Base-by-base conservation (phyloP, 2,113 vertebrate genomes). In the Carollia perspicillata region DNA sequence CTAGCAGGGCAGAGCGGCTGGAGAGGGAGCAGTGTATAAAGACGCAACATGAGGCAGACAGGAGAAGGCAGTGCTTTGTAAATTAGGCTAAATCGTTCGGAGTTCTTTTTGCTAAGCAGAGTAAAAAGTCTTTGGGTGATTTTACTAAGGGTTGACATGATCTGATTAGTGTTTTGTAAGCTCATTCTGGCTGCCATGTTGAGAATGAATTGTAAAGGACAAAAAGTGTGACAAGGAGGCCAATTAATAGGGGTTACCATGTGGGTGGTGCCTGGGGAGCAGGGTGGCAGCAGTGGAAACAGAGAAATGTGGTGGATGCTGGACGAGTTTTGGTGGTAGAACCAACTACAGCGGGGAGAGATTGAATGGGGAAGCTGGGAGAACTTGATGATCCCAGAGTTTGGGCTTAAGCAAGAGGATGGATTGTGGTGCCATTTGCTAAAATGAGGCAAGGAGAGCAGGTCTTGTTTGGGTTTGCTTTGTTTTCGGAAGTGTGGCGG, bases 41-140 rank as follows among this genome's bases (percentile, higher is more conserved):
- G 7, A 17, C 0, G 1, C 18, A 7, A 68, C 49, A 22, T 6
- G 2, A 40, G 6, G 26, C 7, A 23, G 68, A 5, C 4, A 26
- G 63, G 49, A 35, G 53, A 49, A 58, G 77, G 28, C 8, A 33
- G 51, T 69, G 74, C 37, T 84, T 72, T 55, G 23, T 77, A 44
- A 74, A 14, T 75, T 28, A 51, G 44, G 37, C 11, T 37, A 79
- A 33, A n/a, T 37, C 3, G 2, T 69, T 47, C 44, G 30, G 1
- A 2, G 44, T 53, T 60, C 58, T 77, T 47, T 69, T 37, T 18
- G 51, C 40, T 40, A 84, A 69, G 86, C 35, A 26, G 18, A 72
- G 49, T 26, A 5, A 1, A 44, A n/a, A 96, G 58, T 17, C 40
- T 68, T 77, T 22, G 51, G 75, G 35, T 84, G 84, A n/a, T n/a